Evolutionary conservation across 2,113 vertebrate species (phyloP).

Genomic region (Dipodomys spectabilis): DNA sequence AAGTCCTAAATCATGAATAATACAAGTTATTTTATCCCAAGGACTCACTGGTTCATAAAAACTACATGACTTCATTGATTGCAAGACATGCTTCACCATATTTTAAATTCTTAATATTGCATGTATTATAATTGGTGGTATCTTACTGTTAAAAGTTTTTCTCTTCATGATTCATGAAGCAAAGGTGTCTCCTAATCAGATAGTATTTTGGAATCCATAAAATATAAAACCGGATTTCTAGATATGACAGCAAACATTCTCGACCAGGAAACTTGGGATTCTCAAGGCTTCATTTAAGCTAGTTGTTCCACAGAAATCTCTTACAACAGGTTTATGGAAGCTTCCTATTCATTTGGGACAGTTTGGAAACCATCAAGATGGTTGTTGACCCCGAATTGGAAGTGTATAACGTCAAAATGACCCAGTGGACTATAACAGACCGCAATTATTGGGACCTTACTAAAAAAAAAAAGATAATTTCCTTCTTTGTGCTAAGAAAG

Average conservation of each 20-base stretch:
- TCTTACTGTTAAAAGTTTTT: slow-evolving; percentile 40
- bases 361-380: not conserved
- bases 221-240: not conserved
- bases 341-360: slow-evolving; percentile 31
- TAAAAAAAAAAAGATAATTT: not conserved
- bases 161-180: slow-evolving; percentile 33
- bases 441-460: not conserved
- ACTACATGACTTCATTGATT: not conserved
- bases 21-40: not conserved
- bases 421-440: not conserved
- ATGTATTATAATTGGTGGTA: not conserved
- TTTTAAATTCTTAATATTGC: slow-evolving; percentile 37
- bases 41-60: not conserved
- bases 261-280: not conserved
- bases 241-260: not conserved
- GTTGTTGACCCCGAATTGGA: not conserved
- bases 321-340: not conserved
- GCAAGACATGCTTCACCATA: not conserved
- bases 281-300: not conserved
- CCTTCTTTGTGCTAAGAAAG: not conserved
- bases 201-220: not conserved
- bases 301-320: not conserved
- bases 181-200: not conserved
- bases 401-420: not conserved
- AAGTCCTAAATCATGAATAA: slow-evolving; percentile 27